Base-by-base conservation (phyloP, 2,888 invertebrate species). In the Rotaria magnacalcarata region DNA sequence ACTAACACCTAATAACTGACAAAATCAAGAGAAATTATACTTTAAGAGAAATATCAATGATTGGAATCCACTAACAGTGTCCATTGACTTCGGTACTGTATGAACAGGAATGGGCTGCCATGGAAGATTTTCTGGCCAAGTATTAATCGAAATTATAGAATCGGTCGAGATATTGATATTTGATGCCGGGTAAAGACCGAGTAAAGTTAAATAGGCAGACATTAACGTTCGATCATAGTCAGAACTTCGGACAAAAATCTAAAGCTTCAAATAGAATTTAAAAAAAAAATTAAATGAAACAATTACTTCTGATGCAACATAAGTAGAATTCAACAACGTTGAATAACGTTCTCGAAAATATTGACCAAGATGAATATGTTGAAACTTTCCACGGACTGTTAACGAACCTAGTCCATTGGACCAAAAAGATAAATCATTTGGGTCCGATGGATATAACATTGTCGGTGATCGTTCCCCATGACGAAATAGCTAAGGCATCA, bases 341-440 rank as follows among this genome's bases (percentile, higher is more conserved):
- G 60, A 56, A 74, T 87, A 87, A 80, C 86, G 84, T 41, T 86
- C 14, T n/a, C 87, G 60, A 34, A 87, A 74, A 52, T 43, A 86
- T 52, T 80, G 84, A 6, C 87, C 87, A 74, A 85, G 80, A 34
- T 56, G 52, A 84, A 87, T 84, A 43, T 87, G 87, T 80, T 87
- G 86, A 21, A 34, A 34, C 56, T 87, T 86, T 7, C 87, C 87
- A 34, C 21, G 43, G 10, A 24, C 47, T 6, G 87, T 87, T 24
- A 87, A 74, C 60, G 86, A 85, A 41, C 87, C 87, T 41, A 87
- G 84, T 21, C 87, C 87, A 16, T 86, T 67, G 11, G 85, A 85
- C 87, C 87, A 87, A 50, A 21, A 58, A 21, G 84, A 56, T 50
- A 84, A 58, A 47, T 84, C 56, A 50, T 84, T 74, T 14, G 67